Evolutionary conservation across 2,797 vertebrate genomes (phyloP).

Genomic region (Rhyacichthys aspro): DNA sequence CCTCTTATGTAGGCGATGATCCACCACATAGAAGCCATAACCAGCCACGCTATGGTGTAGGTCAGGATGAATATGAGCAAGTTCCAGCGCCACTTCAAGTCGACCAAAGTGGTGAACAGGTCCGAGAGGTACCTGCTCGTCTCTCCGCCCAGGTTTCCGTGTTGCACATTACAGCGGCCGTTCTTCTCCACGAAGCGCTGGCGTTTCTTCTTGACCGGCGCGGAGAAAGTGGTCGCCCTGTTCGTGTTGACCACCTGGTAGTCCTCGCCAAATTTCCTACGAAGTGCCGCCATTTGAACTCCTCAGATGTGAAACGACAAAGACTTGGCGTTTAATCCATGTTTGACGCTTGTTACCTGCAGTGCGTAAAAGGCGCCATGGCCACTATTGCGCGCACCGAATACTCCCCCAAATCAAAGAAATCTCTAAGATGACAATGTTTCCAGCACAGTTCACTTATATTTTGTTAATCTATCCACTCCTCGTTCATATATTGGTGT

Average conservation of each 20-base stretch:
- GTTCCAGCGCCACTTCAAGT: slow-evolving; percentile 94
- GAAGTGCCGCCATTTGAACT: slow-evolving; percentile 84
- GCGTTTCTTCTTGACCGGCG: slow-evolving; percentile 85
- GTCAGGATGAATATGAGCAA: slow-evolving; percentile 91
- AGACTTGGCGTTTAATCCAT: slow-evolving; percentile 61
- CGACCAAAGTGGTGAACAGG: slow-evolving; percentile 91
- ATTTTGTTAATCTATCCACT: slow-evolving; percentile 14
- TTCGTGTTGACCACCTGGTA: slow-evolving; percentile 87
- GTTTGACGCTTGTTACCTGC: slow-evolving; percentile 61
- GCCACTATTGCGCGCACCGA: slow-evolving; percentile 51
- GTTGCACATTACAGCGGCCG: slow-evolving; percentile 91
- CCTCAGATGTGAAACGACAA: slow-evolving; percentile 7
- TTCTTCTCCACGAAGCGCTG: slow-evolving; percentile 95
- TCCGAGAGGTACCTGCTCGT: slow-evolving; percentile 90
- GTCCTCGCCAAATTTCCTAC: slow-evolving; percentile 90
- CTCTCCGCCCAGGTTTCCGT: slow-evolving; percentile 91
- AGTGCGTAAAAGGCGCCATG: slow-evolving; percentile 78
- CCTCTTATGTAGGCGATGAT: slow-evolving; percentile 90
- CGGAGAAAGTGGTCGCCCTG: slow-evolving; percentile 68
- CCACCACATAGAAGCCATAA: slow-evolving; percentile 96
- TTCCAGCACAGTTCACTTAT: neutral
- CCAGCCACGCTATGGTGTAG: slow-evolving; percentile 91
- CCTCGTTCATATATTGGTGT: neutral
- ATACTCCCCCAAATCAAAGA: slow-evolving; percentile 11
- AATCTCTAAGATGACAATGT: neutral